Conservation (phyloP, 2,113 vertebrate species). For the Natator depressus region DNA sequence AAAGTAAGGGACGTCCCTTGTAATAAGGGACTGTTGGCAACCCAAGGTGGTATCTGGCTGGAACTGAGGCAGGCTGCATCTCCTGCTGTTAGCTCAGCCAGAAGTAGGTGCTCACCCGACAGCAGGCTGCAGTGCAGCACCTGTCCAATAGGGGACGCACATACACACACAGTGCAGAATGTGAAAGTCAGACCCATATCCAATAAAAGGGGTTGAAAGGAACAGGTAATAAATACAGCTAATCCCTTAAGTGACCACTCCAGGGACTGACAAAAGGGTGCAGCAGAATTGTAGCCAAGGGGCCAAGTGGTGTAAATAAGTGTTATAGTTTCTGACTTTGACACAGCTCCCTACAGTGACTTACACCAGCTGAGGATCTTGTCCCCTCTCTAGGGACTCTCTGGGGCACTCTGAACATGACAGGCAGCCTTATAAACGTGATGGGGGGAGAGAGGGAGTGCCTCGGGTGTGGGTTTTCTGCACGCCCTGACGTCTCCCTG, state of each 20-base stretch:
- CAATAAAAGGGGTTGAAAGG: background rate
- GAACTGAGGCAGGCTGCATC: background rate
- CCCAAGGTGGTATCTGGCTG: background rate
- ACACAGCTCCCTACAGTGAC: background rate
- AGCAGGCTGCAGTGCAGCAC: background rate
- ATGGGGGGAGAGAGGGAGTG: no score
- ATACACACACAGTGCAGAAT: background rate
- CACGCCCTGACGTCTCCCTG: background rate
- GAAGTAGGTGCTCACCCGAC: background rate
- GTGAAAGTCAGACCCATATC: background rate
- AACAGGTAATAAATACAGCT: background rate
- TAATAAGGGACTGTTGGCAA: no score
- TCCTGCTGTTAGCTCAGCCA: background rate
- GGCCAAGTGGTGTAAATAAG: background rate
- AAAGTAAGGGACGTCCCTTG: no score
- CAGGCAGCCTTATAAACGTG: background rate
- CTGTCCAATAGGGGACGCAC: no score
- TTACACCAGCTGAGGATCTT: background rate
- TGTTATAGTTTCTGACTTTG: background rate
- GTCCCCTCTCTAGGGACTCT: background rate
- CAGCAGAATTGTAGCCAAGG: background rate
- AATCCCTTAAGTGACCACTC: background rate
- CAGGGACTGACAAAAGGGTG: background rate
- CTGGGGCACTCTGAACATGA: background rate
- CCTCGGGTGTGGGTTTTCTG: background rate